phyloP scores from a whole-genome alignment of 2,888 invertebrate species.

The Perithous albicinctus region DNA sequence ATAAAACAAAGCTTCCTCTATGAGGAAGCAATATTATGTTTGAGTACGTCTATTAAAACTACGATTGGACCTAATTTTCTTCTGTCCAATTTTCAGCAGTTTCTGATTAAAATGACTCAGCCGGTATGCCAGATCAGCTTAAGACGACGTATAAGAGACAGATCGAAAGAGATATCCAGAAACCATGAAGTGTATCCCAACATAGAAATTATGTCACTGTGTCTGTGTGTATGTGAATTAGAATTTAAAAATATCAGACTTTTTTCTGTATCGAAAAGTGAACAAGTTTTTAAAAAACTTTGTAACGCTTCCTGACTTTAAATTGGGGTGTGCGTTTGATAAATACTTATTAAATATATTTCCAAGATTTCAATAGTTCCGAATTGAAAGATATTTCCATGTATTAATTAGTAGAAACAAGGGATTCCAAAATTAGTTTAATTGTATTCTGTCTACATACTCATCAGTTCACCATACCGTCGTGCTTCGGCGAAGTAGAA shows the following conservation, averaged over 20 bases:
- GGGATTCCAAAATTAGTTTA: slow-evolving; percentile 18
- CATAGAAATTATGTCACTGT: background rate
- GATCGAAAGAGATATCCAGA: slow-evolving; percentile 11
- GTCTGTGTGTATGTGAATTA: slow-evolving; percentile 30
- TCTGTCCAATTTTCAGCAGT: background rate
- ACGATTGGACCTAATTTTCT: background rate
- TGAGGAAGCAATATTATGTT: too few species aligned
- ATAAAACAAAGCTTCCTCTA: too few species aligned
- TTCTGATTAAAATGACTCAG: background rate
- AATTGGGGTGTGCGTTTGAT: background rate
- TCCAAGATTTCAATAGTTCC: background rate
- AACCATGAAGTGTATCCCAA: slow-evolving; percentile 29
- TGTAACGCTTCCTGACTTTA: background rate
- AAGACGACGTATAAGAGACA: background rate
- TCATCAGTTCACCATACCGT: background rate
- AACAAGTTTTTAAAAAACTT: background rate
- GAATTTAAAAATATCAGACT: background rate
- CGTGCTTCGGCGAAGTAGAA: slow-evolving; percentile 43
- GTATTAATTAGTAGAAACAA: background rate
- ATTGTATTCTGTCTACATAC: background rate
- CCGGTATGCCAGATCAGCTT: background rate
- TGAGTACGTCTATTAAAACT: background rate
- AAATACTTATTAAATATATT: background rate
- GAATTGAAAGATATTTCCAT: background rate
- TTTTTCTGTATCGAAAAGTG: background rate